Base-by-base conservation (phyloP, 2,888 invertebrate species). In the Synanthedon andrenaeformis region DNA sequence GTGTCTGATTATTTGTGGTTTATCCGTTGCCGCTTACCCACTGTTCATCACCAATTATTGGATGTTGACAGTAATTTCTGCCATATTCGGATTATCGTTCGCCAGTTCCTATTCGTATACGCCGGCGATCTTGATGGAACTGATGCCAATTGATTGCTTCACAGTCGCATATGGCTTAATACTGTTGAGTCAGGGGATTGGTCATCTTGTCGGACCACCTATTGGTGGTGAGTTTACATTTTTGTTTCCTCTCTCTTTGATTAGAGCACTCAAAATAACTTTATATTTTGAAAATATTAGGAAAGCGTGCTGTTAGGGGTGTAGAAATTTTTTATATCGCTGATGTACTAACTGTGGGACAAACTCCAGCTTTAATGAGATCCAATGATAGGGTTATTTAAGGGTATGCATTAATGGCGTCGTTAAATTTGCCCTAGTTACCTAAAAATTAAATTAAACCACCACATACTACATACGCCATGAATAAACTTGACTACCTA, bases 181-280 rank as follows among this genome's bases (percentile, higher is more conserved):
- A 57, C 85, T 97, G 65, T 83, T 98, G 59, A 94, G 95, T 61
- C 96, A 98, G 81, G 98, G 98, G 11, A 90, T 98, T 57, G 97
- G 97, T n/a, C 96, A 96, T 84, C 89, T 98, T 41, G 82, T 94
- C 54, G 98, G 98, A 53, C 98, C 98, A 11, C 96, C 97, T 1
- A 82, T 98, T 60, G 97, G 95, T 71, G 97, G 98, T 91, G 61
- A 70, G 68, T 56, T 49, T 11, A 14, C 5, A 12, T 14, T 17
- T 50, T 35, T 35, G 3, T 35, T 10, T 35, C 35, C 10, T 35
- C 8, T 14, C 3, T n/a, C 14, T 1, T 13, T n/a, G n/a, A 35
- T 35, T 8, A 35, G 28, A 35, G 28, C 28, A 35, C 2, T 35
- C 8, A 35, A 35, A 35, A 35, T 8, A 35, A 10, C 0, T 10